These are phyloP conservation scores for Caerostris extrusa DNA, from an alignment of 1,140 invertebrate species.

Conservation along the genomic window DNA sequence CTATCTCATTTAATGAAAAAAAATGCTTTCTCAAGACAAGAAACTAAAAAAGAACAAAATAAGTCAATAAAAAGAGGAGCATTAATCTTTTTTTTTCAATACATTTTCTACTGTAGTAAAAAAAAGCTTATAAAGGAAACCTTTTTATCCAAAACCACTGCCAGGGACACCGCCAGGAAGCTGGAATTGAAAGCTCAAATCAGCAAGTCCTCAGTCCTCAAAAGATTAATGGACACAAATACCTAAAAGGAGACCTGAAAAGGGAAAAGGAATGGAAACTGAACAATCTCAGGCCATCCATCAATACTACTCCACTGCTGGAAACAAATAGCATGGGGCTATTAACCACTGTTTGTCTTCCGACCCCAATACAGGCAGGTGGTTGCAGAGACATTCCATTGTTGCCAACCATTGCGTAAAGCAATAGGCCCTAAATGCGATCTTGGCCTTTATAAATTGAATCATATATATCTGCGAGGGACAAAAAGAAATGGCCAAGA, in stretches of 20 bases:
- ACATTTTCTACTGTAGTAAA: no score
- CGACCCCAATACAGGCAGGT: slow-evolving; percentile 42
- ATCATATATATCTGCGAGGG: slow-evolving; percentile 29
- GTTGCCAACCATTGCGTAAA: slow-evolving; percentile 17
- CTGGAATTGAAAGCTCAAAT: slow-evolving; percentile 49
- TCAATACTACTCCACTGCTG: slow-evolving; percentile 19
- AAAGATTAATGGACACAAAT: slow-evolving; percentile 43
- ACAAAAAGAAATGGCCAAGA: not conserved
- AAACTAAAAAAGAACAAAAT: not conserved
- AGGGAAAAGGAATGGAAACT: slow-evolving; percentile 40
- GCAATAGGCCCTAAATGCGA: slow-evolving; percentile 10
- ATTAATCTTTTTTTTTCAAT: no score
- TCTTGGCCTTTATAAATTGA: slow-evolving; percentile 24
- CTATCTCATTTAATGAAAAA: no score
- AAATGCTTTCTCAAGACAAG: no score
- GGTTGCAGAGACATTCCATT: slow-evolving; percentile 13
- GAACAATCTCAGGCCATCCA: slow-evolving; percentile 48
- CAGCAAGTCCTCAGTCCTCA: slow-evolving; percentile 11
- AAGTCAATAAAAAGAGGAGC: not conserved
- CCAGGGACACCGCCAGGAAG: not conserved
- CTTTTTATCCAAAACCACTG: not conserved
- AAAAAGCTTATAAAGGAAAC: not conserved
- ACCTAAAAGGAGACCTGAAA: slow-evolving; percentile 22
- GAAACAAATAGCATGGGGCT: slow-evolving; percentile 22
- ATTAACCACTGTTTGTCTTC: slow-evolving; percentile 43